A percentile compares a stretch with the other conserved stretches of the same genome.
Conservation (phyloP, 2,888 invertebrate genomes). For the Caenorhabditis zanzibari region DNA sequence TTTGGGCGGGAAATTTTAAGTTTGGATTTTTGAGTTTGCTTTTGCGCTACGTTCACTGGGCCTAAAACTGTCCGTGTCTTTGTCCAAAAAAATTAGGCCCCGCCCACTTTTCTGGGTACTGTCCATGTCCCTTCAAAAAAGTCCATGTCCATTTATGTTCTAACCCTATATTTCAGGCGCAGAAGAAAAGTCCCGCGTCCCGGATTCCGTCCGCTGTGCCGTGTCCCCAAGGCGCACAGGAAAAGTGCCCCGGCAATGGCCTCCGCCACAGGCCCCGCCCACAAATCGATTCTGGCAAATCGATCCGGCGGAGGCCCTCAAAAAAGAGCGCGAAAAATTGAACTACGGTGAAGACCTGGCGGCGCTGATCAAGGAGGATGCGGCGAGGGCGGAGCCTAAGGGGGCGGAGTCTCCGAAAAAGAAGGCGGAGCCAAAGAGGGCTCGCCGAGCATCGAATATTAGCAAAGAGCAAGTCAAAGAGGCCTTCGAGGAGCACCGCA, state of each 20-base stretch:
- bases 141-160: not conserved
- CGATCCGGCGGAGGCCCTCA: constrained; percentile 66
- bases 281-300: constrained; percentile 73
- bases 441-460: constrained; percentile 58
- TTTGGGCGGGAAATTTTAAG: not conserved
- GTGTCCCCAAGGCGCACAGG: constrained; percentile 66
- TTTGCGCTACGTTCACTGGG: not conserved
- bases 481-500: constrained; percentile 57
- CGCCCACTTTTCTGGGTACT: too few species aligned
- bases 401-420: not conserved
- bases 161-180: not conserved
- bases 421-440: constrained; percentile 17
- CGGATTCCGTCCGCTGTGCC: constrained; percentile 69
- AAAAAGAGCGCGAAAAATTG: constrained; percentile 54
- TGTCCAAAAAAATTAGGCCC: too few species aligned
- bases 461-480: constrained; percentile 62
- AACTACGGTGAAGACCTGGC: constrained; percentile 56
- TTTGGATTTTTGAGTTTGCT: constrained; percentile 11
- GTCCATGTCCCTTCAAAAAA: not conserved
- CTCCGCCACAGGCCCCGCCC: constrained; percentile 54
- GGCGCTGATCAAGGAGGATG: constrained; percentile 54
- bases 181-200: constrained; percentile 68
- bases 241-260: constrained; percentile 67
- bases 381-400: constrained; percentile 16
- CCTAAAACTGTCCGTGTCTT: not conserved